Percentiles rank a stretch among this genome's conserved stretches.
phyloP scores from a whole-genome alignment of 2,113 vertebrate genomes.

The Syngnathoides biaculeatus region DNA sequence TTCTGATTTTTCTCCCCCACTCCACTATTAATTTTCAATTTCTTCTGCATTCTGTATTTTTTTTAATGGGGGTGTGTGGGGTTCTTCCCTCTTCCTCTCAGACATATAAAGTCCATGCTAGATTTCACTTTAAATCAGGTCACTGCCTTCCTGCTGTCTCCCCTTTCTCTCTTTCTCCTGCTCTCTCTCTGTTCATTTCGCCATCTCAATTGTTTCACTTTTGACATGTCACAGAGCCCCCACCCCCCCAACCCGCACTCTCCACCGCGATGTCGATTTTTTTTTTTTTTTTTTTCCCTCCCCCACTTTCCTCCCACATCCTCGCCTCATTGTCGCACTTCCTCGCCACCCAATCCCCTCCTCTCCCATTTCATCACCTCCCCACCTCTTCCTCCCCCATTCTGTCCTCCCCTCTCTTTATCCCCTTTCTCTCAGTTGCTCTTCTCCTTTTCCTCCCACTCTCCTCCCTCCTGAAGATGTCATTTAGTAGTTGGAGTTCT shows the following conservation, averaged over 20 bases:
- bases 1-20: neutral
- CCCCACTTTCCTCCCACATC: slow-evolving; percentile 51
- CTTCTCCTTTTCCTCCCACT: slow-evolving; percentile 14
- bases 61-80: too few relatives aligned
- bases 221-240: slow-evolving; percentile 42
- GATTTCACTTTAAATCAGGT: slow-evolving; percentile 82
- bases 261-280: slow-evolving; percentile 33
- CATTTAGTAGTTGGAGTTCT: slow-evolving; percentile 74
- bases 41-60: slow-evolving; percentile 27
- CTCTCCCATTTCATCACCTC: slow-evolving; percentile 49
- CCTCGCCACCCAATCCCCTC: slow-evolving; percentile 49
- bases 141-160: slow-evolving; percentile 61
- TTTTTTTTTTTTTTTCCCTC: too few relatives aligned
- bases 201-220: slow-evolving; percentile 60
- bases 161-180: slow-evolving; percentile 34
- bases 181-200: slow-evolving; percentile 39
- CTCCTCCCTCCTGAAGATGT: slow-evolving; percentile 61
- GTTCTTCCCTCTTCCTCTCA: slow-evolving; percentile 27
- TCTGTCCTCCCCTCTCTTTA: slow-evolving; percentile 33
- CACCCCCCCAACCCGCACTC: slow-evolving; percentile 13
- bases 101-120: slow-evolving; percentile 71
- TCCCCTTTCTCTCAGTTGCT: neutral
- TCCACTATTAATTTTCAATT: slow-evolving; percentile 15
- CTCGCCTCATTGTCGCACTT: slow-evolving; percentile 52
- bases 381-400: slow-evolving; percentile 32